These are phyloP conservation scores for Agonopterix alstromeriana DNA, from an alignment of 2,888 invertebrate species.

Conservation along the genomic window DNA sequence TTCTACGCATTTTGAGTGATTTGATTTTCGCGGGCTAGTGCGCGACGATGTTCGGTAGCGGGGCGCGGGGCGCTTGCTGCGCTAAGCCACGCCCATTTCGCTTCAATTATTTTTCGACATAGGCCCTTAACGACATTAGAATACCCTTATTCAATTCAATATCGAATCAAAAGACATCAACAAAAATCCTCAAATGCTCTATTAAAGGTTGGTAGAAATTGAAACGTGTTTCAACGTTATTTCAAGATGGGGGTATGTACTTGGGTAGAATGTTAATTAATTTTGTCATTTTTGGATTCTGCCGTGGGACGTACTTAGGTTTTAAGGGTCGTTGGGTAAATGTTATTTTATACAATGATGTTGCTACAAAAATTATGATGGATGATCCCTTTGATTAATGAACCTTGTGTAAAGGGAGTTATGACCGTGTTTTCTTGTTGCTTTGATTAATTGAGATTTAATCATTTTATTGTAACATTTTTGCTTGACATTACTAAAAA, in stretches of 20 bases:
- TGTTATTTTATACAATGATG: not conserved
- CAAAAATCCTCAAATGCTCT: not conserved
- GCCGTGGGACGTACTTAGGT: not conserved
- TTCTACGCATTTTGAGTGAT: too few relatives aligned
- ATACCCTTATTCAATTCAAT: not conserved
- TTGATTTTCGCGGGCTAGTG: too few relatives aligned
- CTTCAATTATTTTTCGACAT: too few relatives aligned
- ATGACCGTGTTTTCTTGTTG: too few relatives aligned
- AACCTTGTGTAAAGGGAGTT: not conserved
- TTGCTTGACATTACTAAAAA: too few relatives aligned
- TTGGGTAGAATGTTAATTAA: conserved; percentile 24
- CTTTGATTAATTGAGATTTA: too few relatives aligned
- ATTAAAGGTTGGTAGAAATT: conserved; percentile 15
- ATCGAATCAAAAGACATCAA: not conserved
- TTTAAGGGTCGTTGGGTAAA: conserved; percentile 4
- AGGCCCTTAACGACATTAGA: too few relatives aligned
- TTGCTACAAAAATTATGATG: conserved; percentile 1
- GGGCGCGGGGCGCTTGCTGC: too few relatives aligned
- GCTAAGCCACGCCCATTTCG: too few relatives aligned
- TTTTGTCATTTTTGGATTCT: conserved; percentile 16
- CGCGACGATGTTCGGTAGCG: too few relatives aligned
- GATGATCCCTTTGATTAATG: conserved; percentile 3
- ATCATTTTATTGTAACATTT: too few relatives aligned
- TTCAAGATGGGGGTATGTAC: conserved; percentile 21
- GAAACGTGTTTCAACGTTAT: conserved; percentile 27